Conservation (phyloP, 2,888 invertebrate genomes). For the Apotomis capreana region DNA sequence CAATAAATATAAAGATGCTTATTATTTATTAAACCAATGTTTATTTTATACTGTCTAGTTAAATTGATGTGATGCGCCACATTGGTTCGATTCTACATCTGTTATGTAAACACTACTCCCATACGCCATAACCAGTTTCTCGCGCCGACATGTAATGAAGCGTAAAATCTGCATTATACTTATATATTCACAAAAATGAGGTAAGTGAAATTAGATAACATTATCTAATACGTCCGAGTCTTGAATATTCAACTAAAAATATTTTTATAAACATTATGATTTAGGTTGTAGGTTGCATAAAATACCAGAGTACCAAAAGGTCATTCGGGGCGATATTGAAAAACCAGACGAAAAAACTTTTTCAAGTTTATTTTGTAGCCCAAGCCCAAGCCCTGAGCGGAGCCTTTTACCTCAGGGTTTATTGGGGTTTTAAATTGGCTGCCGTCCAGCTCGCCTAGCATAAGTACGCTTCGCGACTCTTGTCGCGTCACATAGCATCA, state of each 20-base stretch:
- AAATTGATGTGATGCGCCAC: constrained; percentile 20
- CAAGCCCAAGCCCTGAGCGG: not conserved
- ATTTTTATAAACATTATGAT: not conserved
- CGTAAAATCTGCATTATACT: constrained; percentile 24
- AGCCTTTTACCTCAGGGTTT: constrained; percentile 3
- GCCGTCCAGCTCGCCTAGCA: too few species aligned
- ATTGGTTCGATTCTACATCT: constrained; percentile 4
- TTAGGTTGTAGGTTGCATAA: constrained; percentile 2
- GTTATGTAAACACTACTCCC: constrained; percentile 34
- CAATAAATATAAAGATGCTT: not conserved
- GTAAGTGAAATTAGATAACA: constrained; percentile 22
- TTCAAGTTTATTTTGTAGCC: constrained; percentile 10
- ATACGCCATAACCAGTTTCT: constrained; percentile 29
- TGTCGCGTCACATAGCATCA: too few species aligned
- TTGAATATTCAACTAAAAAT: constrained; percentile 22
- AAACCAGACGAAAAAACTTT: constrained; percentile 12
- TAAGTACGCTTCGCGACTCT: too few species aligned
- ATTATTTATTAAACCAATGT: constrained; percentile 19
- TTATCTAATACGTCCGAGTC: constrained; percentile 11
- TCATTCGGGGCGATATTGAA: not conserved
- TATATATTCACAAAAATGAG: constrained; percentile 30
- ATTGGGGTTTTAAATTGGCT: constrained; percentile 25
- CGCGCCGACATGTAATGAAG: constrained; percentile 6
- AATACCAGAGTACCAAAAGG: not conserved
- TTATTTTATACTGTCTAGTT: constrained; percentile 11